A percentile compares a stretch with the other conserved stretches of the same genome.
phyloP scores from a whole-genome alignment of 2,888 invertebrate species.

The Oscheius onirici region DNA sequence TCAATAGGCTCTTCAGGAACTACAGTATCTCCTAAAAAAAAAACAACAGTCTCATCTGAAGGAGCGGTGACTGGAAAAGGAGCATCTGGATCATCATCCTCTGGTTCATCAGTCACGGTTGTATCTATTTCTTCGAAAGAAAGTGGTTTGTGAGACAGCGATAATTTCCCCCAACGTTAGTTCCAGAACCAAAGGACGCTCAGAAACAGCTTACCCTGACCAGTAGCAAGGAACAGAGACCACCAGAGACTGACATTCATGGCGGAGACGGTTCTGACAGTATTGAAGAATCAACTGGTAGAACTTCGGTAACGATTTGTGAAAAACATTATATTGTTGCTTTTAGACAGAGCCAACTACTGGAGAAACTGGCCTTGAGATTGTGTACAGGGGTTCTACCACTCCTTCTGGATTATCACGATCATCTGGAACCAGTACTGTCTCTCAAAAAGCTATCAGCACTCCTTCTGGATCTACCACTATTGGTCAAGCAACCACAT shows the following conservation, averaged over 20 bases:
- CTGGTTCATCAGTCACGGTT: constrained; percentile 17
- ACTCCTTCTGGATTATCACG: too few species aligned
- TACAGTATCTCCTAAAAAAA: background rate
- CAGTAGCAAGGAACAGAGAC: background rate
- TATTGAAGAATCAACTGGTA: constrained; percentile 13
- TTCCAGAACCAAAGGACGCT: background rate
- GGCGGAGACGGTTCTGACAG: constrained; percentile 40
- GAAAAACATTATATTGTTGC: background rate
- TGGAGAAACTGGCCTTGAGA: constrained; percentile 28
- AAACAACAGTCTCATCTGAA: constrained; percentile 4
- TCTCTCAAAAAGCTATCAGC: background rate
- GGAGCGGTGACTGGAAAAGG: background rate
- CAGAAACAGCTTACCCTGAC: background rate
- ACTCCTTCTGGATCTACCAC: constrained; percentile 3
- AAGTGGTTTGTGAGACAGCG: too few species aligned
- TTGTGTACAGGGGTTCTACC: background rate
- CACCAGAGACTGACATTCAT: constrained; percentile 33
- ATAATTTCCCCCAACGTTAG: too few species aligned
- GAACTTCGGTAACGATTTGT: background rate
- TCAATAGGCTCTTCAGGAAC: background rate
- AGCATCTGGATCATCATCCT: constrained; percentile 19
- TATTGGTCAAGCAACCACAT: background rate
- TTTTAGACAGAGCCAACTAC: constrained; percentile 22
- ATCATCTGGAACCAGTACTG: constrained; percentile 17
- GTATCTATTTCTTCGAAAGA: background rate